Evolutionary conservation across 2,797 vertebrate species (phyloP).

Genomic region (Coregonus ussuriensis): DNA sequence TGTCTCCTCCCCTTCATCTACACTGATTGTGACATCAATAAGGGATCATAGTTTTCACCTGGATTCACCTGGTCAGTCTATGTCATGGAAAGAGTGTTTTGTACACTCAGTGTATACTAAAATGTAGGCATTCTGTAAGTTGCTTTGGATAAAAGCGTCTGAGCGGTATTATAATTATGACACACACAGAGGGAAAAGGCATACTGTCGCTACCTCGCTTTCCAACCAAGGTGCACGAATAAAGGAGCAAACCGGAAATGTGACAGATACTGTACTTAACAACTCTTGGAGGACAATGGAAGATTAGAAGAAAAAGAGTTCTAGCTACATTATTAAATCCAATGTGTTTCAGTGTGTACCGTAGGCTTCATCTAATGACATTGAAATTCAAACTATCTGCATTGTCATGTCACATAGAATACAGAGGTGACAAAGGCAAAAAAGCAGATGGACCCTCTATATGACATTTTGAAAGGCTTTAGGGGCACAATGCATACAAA

Average conservation of each 20-base stretch:
- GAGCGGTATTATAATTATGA: neutral
- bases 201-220: neutral
- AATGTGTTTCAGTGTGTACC: too few relatives aligned
- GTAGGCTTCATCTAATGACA: too few relatives aligned
- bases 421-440: too few relatives aligned
- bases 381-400: too few relatives aligned
- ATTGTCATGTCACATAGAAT: too few relatives aligned
- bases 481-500: slow-evolving; percentile 44
- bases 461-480: slow-evolving; percentile 53
- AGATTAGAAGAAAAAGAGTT: neutral
- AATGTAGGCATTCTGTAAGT: neutral
- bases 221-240: neutral
- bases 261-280: neutral
- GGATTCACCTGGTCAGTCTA: too few relatives aligned
- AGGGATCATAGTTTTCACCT: too few relatives aligned
- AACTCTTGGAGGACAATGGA: neutral
- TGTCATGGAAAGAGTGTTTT: neutral
- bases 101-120: neutral
- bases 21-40: too few relatives aligned
- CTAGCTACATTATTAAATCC: too few relatives aligned
- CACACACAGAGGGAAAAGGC: neutral
- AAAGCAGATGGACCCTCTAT: neutral
- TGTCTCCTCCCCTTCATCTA: too few relatives aligned
- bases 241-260: neutral
- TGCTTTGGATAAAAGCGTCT: neutral